Conservation (phyloP, 2,797 vertebrate genomes). For the Spinus olivaceus region DNA sequence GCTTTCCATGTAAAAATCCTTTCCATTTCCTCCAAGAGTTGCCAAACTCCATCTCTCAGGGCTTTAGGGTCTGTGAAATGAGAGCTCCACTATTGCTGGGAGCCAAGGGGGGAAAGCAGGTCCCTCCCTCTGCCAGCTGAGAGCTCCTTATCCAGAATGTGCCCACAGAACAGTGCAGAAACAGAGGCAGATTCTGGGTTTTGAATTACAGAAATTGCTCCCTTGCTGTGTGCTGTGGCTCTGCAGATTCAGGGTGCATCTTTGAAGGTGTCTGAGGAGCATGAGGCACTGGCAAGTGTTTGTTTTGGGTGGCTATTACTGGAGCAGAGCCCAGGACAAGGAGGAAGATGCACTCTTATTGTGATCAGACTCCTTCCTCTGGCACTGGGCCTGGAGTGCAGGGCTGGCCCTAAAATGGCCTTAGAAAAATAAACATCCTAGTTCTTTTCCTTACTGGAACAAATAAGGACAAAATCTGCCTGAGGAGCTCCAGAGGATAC, state of each 20-base stretch:
- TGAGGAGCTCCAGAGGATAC: background rate
- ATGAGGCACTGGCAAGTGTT: background rate
- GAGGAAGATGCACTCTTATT: background rate
- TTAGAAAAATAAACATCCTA: background rate
- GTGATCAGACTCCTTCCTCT: background rate
- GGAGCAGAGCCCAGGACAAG: background rate
- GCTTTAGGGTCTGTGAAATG: background rate
- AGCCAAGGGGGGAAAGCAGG: background rate
- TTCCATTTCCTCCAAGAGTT: background rate
- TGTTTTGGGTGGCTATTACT: background rate
- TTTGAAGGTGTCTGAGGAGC: background rate
- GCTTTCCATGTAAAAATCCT: background rate
- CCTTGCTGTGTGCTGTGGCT: background rate
- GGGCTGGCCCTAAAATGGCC: background rate
- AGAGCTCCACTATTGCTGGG: fast-evolving
- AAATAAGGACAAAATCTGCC: background rate
- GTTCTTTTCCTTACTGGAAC: background rate
- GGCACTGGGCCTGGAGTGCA: background rate
- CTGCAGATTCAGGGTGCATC: background rate
- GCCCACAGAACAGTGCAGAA: background rate
- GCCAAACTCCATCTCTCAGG: background rate
- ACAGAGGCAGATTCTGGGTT: background rate
- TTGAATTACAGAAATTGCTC: background rate
- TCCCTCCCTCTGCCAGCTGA: background rate
- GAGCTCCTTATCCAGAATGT: background rate